phyloP scores from a whole-genome alignment of 2,797 vertebrate genomes.

The Tenualosa ilisha region DNA sequence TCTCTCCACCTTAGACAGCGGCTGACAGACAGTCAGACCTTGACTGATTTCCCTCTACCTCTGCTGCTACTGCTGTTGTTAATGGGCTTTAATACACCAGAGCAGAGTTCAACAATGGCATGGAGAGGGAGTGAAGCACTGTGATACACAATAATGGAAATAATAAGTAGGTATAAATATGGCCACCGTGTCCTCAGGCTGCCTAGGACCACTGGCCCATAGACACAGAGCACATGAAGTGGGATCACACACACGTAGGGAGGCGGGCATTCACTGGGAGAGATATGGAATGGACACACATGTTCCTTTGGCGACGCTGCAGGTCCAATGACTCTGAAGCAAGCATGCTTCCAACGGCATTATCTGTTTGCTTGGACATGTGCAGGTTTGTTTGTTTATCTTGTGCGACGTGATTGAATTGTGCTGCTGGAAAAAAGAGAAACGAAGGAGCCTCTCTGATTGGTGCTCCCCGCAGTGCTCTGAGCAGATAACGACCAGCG shows the following conservation, averaged over 20 bases:
- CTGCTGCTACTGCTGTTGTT: constrained; percentile 38
- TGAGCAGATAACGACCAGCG: constrained; percentile 30
- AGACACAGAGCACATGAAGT: neutral
- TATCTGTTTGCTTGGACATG: neutral
- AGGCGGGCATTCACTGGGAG: neutral
- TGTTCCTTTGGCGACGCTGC: neutral
- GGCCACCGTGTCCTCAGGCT: constrained; percentile 7
- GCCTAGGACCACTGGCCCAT: neutral
- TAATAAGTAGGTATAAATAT: constrained; percentile 16
- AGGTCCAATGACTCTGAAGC: neutral
- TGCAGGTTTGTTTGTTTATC: constrained; percentile 13
- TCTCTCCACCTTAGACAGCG: constrained; percentile 20
- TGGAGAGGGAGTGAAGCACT: constrained; percentile 38
- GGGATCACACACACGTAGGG: neutral
- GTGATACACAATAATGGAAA: constrained; percentile 21
- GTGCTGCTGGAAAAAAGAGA: constrained; percentile 30
- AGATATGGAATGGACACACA: neutral
- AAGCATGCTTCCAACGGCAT: neutral
- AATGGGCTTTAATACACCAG: constrained; percentile 40
- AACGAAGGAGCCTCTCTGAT: constrained; percentile 19
- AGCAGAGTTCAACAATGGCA: constrained; percentile 44
- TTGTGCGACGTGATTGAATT: constrained; percentile 35
- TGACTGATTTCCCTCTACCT: constrained; percentile 29
- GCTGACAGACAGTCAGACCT: constrained; percentile 31
- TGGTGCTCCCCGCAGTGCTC: constrained; percentile 34